Percentiles rank a stretch among this genome's conserved stretches.
Evolutionary conservation across 1,140 invertebrate genomes (phyloP).

Genomic region (Scaptomyza montana): DNA sequence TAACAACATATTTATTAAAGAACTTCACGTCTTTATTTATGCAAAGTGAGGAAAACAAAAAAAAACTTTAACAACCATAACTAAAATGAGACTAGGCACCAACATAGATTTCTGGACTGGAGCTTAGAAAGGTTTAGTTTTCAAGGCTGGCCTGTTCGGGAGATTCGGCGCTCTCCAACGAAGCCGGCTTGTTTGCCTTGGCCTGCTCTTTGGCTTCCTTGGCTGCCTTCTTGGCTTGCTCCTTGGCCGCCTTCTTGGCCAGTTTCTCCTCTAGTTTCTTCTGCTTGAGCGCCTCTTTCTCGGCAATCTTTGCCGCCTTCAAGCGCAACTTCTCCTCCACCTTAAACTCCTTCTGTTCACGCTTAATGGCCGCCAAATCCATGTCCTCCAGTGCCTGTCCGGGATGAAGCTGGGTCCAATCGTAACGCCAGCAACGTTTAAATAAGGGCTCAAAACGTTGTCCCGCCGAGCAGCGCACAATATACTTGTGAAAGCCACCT

Average conservation of each 20-base stretch:
- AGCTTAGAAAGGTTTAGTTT: neutral
- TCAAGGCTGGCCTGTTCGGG: slow-evolving; percentile 26
- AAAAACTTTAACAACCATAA: slow-evolving; percentile 24
- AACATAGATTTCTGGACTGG: slow-evolving; percentile 32
- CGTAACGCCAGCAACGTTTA: slow-evolving; percentile 63
- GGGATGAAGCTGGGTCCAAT: slow-evolving; percentile 60
- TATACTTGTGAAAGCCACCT: slow-evolving; percentile 65
- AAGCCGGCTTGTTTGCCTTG: slow-evolving; percentile 49
- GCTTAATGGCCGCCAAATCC: slow-evolving; percentile 70
- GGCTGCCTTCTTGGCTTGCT: slow-evolving; percentile 65
- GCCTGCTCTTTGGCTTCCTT: slow-evolving; percentile 72
- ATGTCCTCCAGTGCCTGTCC: slow-evolving; percentile 51
- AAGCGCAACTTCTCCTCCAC: slow-evolving; percentile 61
- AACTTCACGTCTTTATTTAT: slow-evolving; percentile 54
- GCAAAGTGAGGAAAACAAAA: slow-evolving; percentile 42
- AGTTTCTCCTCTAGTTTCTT: slow-evolving; percentile 67
- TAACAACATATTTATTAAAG: slow-evolving; percentile 27
- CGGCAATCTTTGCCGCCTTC: slow-evolving; percentile 62
- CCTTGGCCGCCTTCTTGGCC: slow-evolving; percentile 72
- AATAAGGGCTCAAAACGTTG: slow-evolving; percentile 52
- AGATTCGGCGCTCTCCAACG: slow-evolving; percentile 60
- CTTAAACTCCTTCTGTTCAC: slow-evolving; percentile 68
- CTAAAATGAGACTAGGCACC: slow-evolving; percentile 56
- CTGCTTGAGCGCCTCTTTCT: slow-evolving; percentile 67
- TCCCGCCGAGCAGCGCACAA: slow-evolving; percentile 63